Base-by-base conservation (phyloP, 2,888 invertebrate species). In the Sclerodermus sp. region DNA sequence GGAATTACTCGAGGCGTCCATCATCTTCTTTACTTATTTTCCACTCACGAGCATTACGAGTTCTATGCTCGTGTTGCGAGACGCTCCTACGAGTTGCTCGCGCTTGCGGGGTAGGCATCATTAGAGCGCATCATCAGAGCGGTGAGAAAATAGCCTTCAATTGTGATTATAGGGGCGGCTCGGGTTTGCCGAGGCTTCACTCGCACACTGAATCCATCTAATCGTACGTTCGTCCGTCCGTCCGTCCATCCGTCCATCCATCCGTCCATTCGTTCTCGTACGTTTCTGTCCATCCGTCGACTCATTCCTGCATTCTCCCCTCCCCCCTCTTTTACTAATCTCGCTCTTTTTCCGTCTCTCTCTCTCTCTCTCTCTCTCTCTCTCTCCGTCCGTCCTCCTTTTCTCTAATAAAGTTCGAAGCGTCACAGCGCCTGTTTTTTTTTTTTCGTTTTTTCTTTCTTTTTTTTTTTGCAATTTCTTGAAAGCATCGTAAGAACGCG, bases 111-210 rank as follows among this genome's bases (percentile, higher is more conserved):
- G 67, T 61, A 63, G 67, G 74, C 71, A 77, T 76, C 76, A 76
- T 77, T 74, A 74, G 75, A 76, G 76, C 66, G 71, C 76, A 77
- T 77, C 76, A 77, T 77, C 76, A 76, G 75, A 77, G 74, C 76
- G 77, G 77, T 76, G 77, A 77, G 77, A 77, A 77, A 77, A 77
- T 77, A 77, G 76, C 77, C 77, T 77, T 76, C 76, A 77, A 76
- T 77, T 77, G 76, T 77, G 77, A 77, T 77, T 77, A 77, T 76
- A 77, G 77, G 74, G 77, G 74, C 76, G 77, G 76, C 76, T 58
- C 47, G 69, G 62, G 65, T 63, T 68, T 67, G 65, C 68, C 69
- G 66, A 65, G 64, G 58, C 64, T 55, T 62, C 55, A 66, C 55
- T 59, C 64, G 56, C 57, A 57, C 54, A 62, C 64, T 62, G 62